Evolutionary conservation across 1,140 invertebrate genomes (phyloP), one percentile per base, ranked within the genome.

Genomic region (Drosophila kanapiae): DNA sequence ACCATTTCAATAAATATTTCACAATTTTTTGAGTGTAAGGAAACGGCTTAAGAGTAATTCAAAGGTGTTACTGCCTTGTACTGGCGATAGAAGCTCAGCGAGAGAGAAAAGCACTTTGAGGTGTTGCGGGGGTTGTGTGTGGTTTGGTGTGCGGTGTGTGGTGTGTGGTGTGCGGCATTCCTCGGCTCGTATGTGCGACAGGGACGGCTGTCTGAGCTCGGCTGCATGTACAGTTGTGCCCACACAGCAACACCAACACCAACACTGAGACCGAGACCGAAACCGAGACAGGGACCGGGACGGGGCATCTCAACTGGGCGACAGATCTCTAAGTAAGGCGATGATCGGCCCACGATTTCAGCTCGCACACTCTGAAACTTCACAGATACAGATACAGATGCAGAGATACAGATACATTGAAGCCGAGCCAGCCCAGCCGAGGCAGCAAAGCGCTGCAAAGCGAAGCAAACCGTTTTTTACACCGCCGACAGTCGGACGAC

Each of bases 321-420:
- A 87, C 84, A 87, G 84, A 84, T 87, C 85, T 87, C 85, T 87
- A 87, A 87, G 84, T 87, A 87, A 87, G 84, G 84, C 84, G 85
- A 87, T 87, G 84, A 87, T 87, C 84, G 62, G 80, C 84, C 84
- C 84, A 87, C 84, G 84, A 87, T 58, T 74, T 70, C 31, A 40
- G 43, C 68, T 40, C 18, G 43, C 45, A 72, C 33, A 78, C 43
- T 45, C 27, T 29, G 18, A 38, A 40, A 43, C 8, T 37, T 56
- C 49, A 77, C 65, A 47, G 72, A 68, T 58, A 57, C 61, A 68
- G 56, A 54, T 35, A 58, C 45, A 40, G 54, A n/a, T 35, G 33
- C 40, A 47, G 14, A 43, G 43, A 65, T 65, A 70, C 63, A 9
- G 67, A 68, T 65, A 78, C 54, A 70, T 38, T 56, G 60, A 78